Conservation (phyloP, 2,113 vertebrate species). For the Hydrolagus affinis region DNA sequence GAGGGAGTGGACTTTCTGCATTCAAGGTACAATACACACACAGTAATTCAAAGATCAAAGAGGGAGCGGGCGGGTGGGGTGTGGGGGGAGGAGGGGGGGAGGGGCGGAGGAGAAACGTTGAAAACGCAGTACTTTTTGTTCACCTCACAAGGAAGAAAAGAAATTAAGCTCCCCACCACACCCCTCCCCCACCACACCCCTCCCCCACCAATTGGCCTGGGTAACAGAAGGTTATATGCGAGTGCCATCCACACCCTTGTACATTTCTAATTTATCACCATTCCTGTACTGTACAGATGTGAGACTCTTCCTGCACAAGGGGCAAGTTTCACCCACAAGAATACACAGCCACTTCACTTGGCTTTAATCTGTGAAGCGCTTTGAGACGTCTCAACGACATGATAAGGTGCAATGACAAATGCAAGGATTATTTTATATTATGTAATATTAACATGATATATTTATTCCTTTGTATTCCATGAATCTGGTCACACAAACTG, state of each 20-base stretch:
- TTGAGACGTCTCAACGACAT: too few species aligned
- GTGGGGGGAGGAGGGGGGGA: too few species aligned
- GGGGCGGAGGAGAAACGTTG: too few species aligned
- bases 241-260: not conserved
- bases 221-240: not conserved
- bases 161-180: not conserved
- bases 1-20: not conserved
- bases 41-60: not conserved
- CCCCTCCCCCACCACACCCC: not conserved
- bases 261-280: not conserved
- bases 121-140: not conserved
- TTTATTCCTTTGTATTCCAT: not conserved
- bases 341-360: too few species aligned
- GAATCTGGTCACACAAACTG: not conserved
- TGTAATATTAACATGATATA: too few species aligned
- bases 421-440: too few species aligned
- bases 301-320: not conserved
- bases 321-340: too few species aligned
- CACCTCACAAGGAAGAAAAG: not conserved
- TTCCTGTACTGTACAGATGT: not conserved
- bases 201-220: not conserved
- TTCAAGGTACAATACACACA: not conserved
- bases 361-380: too few species aligned
- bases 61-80: not conserved
- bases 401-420: too few species aligned